Conservation (phyloP, 2,888 invertebrate genomes). For the Conomelus anceps region DNA sequence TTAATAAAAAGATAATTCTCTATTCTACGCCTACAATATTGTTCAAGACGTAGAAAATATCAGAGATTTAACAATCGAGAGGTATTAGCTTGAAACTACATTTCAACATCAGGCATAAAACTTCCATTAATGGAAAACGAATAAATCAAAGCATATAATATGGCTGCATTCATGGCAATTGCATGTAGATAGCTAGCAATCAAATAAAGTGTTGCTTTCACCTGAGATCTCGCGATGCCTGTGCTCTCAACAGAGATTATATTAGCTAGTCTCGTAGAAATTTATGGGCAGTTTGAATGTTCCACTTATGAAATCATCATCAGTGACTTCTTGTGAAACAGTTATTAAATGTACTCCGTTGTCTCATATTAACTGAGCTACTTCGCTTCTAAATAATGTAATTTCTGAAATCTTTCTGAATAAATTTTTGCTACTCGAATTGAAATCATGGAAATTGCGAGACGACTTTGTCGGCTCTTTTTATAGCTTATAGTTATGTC, state of each 20-base stretch:
- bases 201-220: neutral
- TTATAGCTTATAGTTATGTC: no score
- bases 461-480: no score
- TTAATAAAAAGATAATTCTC: neutral
- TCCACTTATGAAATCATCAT: neutral
- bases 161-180: neutral
- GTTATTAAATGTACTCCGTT: neutral
- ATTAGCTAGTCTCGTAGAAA: neutral
- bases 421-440: no score
- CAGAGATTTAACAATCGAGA: neutral
- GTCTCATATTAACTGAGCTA: neutral
- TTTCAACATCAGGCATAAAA: neutral
- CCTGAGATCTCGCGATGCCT: neutral
- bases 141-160: neutral
- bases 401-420: no score
- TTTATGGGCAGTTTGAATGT: neutral
- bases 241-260: neutral
- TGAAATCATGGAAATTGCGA: no score
- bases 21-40: neutral
- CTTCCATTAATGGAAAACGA: neutral
- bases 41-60: neutral
- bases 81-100: neutral
- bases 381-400: neutral
- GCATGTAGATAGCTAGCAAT: neutral
- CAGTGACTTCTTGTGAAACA: neutral